Conservation (phyloP, 2,113 vertebrate genomes). For the Irena cyanogastra region DNA sequence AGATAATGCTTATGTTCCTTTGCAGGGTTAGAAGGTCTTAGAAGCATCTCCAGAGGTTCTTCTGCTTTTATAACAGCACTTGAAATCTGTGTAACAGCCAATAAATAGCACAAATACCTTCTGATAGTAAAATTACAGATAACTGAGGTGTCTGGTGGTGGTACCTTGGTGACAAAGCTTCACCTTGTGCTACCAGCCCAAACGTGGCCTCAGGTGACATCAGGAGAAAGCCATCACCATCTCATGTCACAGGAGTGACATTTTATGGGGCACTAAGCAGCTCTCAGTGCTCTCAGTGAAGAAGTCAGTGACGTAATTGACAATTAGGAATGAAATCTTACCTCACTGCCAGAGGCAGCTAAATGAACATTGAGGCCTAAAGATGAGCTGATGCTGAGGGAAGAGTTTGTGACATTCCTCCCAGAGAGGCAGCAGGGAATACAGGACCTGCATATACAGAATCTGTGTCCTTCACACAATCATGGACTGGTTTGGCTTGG, state of each 20-base stretch:
- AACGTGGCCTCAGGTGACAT: neutral
- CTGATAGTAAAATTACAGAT: neutral
- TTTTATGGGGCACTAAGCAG: neutral
- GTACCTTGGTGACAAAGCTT: neutral
- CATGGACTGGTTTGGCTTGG: neutral
- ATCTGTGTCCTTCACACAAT: neutral
- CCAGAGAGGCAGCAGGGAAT: neutral
- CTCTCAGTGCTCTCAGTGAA: neutral
- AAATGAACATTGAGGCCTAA: neutral
- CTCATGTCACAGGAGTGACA: neutral
- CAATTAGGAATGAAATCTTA: neutral
- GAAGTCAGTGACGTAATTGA: neutral
- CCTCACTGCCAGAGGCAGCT: neutral
- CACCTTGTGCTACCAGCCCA: neutral
- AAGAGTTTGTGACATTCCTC: neutral
- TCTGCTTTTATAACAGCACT: neutral
- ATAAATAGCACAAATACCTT: neutral
- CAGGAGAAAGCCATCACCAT: neutral
- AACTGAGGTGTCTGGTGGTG: neutral
- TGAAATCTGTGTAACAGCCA: neutral
- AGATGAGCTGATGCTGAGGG: neutral
- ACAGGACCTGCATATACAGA: neutral
- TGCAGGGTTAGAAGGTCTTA: neutral
- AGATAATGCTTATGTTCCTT: neutral
- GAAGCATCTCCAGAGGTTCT: neutral